Conservation (phyloP, 2,888 invertebrate genomes). For the Notodromas monacha region DNA sequence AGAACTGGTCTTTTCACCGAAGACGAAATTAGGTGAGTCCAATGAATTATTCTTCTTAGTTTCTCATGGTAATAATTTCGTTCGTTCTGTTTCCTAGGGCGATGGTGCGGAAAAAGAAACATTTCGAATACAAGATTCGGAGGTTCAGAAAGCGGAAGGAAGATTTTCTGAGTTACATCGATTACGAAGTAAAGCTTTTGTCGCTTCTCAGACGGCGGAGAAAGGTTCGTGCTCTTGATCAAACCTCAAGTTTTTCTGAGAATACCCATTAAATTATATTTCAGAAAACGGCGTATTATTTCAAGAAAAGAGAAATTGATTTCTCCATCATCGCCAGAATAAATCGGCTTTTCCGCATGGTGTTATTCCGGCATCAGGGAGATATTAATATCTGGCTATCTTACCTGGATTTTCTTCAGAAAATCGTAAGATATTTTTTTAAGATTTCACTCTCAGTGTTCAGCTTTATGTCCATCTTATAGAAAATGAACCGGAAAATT, state of each 20-base stretch:
- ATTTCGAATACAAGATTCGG: constrained; percentile 36
- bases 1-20: constrained; percentile 31
- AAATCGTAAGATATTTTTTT: constrained; percentile 18
- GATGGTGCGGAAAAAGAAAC: constrained; percentile 31
- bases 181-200: constrained; percentile 32
- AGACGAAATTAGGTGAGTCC: constrained; percentile 25
- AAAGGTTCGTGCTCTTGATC: constrained; percentile 14
- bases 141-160: constrained; percentile 30
- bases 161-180: constrained; percentile 32
- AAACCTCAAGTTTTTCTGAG: background rate
- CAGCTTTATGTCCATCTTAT: constrained; percentile 13
- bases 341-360: constrained; percentile 35
- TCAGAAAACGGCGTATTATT: constrained; percentile 7
- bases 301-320: constrained; percentile 8
- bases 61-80: no score
- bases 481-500: constrained; percentile 17
- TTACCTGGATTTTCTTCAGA: constrained; percentile 41
- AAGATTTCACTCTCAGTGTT: background rate
- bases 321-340: constrained; percentile 31
- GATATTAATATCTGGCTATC: constrained; percentile 40
- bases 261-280: background rate
- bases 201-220: constrained; percentile 28
- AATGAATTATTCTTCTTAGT: no score
- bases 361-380: constrained; percentile 29
- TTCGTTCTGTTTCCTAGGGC: constrained; percentile 19